Evolutionary conservation across 37 sponge, comb jelly and placozoan genomes (phyloP), one percentile per base, ranked within the genome.

Genomic region (Mnemiopsis leidyi): DNA sequence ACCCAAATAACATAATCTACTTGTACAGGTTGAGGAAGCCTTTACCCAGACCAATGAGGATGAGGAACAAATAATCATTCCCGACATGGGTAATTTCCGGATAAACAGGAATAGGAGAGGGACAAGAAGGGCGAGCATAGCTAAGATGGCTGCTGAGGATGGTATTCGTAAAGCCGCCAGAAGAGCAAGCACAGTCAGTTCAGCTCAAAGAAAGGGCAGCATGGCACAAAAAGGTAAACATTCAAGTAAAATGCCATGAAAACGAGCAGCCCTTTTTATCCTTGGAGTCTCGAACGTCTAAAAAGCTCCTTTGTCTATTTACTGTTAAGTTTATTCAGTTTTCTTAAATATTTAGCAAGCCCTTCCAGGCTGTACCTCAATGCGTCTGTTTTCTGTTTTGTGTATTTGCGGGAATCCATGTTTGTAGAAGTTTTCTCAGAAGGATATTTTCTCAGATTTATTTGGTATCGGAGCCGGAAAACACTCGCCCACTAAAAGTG

Each of bases 211-310:
- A 26, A 28, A 37, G 9, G 61, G 90, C 36, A 85, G 90, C 48
- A 85, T 85, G 90, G 39, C 90, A 23, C 40, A 85, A 85, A 35
- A 85, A 40, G 90, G 90, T 85, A 26, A 38, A n/a, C n/a, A n/a
- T n/a, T n/a, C n/a, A n/a, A n/a, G n/a, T n/a, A n/a, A n/a, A n/a
- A n/a, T n/a, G n/a, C n/a, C n/a, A n/a, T n/a, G n/a, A n/a, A n/a
- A n/a, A n/a, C n/a, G n/a, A n/a, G n/a, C n/a, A n/a, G n/a, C n/a
- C n/a, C n/a, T n/a, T n/a, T n/a, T n/a, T n/a, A n/a, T n/a, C n/a
- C n/a, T n/a, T n/a, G n/a, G n/a, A n/a, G n/a, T n/a, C n/a, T n/a
- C n/a, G n/a, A n/a, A n/a, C n/a, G n/a, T n/a, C n/a, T n/a, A n/a
- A n/a, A n/a, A n/a, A n/a, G n/a, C n/a, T n/a, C n/a, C n/a, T n/a